Percentiles rank a stretch among this genome's conserved stretches.
Evolutionary conservation across 2,113 vertebrate species (phyloP).

Genomic region (Heterocephalus glaber): DNA sequence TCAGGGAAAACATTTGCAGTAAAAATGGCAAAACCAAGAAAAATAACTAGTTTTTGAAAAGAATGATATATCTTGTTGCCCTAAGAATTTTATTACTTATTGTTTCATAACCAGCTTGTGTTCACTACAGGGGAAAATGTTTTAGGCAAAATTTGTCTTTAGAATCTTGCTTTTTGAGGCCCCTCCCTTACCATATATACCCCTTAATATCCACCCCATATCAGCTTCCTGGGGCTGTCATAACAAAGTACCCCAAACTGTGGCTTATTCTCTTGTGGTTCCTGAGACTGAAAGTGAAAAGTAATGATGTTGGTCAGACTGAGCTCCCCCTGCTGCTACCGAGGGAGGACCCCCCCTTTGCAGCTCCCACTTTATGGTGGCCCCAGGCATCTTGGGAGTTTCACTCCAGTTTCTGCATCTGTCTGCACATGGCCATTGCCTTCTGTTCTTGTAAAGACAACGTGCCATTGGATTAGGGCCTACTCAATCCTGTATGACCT

Average conservation of each 20-base stretch:
- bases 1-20: neutral
- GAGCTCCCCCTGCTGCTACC: neutral
- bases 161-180: neutral
- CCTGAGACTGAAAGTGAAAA: neutral
- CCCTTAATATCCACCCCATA: neutral
- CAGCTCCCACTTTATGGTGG: neutral
- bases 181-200: neutral
- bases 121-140: neutral
- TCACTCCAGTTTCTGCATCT: neutral
- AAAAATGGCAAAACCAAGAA: slow-evolving; percentile 4
- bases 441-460: neutral
- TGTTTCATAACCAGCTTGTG: neutral
- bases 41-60: neutral
- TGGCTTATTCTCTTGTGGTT: neutral
- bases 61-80: neutral
- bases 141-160: neutral
- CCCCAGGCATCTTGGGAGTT: no score
- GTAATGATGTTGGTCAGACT: neutral
- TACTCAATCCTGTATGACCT: neutral
- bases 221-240: neutral
- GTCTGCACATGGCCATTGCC: neutral
- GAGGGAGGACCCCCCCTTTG: neutral
- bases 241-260: neutral
- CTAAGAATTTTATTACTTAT: neutral
- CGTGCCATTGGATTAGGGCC: neutral